phyloP scores from a whole-genome alignment of 2,113 vertebrate species.

The Vombatus ursinus region DNA sequence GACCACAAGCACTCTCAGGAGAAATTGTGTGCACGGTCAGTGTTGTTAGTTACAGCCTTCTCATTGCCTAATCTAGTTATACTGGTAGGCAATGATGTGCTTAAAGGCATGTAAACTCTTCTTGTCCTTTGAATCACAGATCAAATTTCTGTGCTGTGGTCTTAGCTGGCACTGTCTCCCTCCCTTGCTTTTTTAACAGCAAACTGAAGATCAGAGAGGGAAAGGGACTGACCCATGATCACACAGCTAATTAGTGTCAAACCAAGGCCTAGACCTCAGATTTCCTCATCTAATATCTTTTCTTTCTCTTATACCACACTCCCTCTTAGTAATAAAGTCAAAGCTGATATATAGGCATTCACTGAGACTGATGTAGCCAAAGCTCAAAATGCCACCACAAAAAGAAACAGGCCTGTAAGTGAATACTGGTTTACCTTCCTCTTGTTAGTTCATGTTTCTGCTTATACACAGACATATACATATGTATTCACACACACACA shows the following conservation, averaged over 20 bases:
- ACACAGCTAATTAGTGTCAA: not conserved
- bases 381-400: not conserved
- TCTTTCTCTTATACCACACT: not conserved
- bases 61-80: conserved; percentile 21
- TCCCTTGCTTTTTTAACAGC: not conserved
- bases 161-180: not conserved
- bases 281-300: not conserved
- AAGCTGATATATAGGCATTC: not conserved
- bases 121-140: not conserved
- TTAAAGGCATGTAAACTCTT: not conserved
- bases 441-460: not conserved
- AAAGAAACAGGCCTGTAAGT: not conserved
- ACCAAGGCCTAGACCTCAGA: not conserved
- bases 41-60: not conserved
- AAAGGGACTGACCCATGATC: not conserved
- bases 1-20: conserved; percentile 30
- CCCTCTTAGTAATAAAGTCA: not conserved
- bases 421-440: not conserved
- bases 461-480: no score
- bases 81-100: not conserved
- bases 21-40: conserved; percentile 6
- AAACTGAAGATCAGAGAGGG: not conserved
- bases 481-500: no score
- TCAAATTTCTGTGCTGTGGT: not conserved
- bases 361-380: not conserved